phyloP scores from a whole-genome alignment of 2,888 invertebrate genomes.

The Sarcophaga variegata region DNA sequence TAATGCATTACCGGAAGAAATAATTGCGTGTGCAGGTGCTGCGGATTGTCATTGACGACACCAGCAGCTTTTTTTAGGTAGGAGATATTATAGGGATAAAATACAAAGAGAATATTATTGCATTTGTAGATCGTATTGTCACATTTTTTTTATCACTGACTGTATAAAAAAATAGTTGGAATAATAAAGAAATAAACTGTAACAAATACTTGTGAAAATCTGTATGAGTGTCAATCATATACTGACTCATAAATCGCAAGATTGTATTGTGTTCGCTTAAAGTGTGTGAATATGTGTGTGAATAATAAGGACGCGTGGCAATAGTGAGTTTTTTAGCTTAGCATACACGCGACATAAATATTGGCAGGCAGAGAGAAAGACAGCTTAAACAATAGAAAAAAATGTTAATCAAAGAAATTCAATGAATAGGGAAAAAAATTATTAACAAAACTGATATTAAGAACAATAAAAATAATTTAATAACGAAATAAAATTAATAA shows the following conservation, averaged over 20 bases:
- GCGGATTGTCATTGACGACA: no score
- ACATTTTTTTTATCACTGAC: no score
- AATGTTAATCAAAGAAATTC: constrained; percentile 70
- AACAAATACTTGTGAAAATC: constrained; percentile 49
- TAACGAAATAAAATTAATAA: not conserved
- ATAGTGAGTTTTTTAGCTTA: constrained; percentile 56
- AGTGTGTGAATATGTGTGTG: constrained; percentile 17
- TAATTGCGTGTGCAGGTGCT: no score
- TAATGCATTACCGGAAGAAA: no score
- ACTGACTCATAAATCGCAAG: constrained; percentile 33
- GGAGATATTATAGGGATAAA: no score
- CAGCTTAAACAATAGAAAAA: constrained; percentile 23
- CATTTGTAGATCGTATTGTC: no score
- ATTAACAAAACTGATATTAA: constrained; percentile 38
- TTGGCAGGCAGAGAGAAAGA: constrained; percentile 5
- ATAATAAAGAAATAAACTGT: constrained; percentile 55
- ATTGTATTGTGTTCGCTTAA: constrained; percentile 41
- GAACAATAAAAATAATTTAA: constrained; percentile 46
- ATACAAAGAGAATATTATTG: no score
- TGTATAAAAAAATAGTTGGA: no score
- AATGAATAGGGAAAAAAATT: constrained; percentile 59
- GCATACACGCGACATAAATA: constrained; percentile 62
- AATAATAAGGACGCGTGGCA: constrained; percentile 69
- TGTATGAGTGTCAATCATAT: constrained; percentile 31
- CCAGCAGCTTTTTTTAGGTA: no score